phyloP scores from a whole-genome alignment of 1,140 invertebrate genomes.

The Drosophila eugracilis region DNA sequence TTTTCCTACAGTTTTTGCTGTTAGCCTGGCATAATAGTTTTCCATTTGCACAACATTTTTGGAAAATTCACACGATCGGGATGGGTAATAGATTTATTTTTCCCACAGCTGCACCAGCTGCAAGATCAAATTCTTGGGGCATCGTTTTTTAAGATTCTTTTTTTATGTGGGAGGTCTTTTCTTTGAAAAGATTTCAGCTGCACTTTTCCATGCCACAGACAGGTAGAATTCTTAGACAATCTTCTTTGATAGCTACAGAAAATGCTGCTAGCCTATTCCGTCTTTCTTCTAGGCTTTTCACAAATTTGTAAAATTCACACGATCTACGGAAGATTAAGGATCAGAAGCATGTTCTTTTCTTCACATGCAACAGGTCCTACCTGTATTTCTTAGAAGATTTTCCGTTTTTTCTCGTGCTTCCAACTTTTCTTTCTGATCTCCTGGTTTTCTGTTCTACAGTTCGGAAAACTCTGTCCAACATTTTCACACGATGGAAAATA shows the following conservation, averaged over 20 bases:
- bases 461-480: conserved; percentile 8
- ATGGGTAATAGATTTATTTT: conserved; percentile 5
- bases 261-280: conserved; percentile 16
- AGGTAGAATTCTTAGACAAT: conserved; percentile 23
- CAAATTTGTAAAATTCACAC: conserved; percentile 3
- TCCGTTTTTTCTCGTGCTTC: neutral
- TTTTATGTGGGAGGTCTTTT: conserved; percentile 6
- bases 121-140: conserved; percentile 1
- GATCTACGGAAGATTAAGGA: conserved; percentile 19
- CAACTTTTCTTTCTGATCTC: neutral
- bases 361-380: neutral
- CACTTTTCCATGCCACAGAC: neutral
- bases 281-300: conserved; percentile 4
- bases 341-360: neutral
- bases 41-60: neutral
- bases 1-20: conserved; percentile 11
- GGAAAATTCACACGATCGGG: conserved; percentile 42
- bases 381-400: neutral
- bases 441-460: neutral
- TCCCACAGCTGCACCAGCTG: conserved; percentile 50
- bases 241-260: neutral
- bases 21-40: conserved; percentile 31
- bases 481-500: conserved; percentile 19
- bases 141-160: conserved; percentile 7
- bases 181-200: conserved; percentile 8